Conservation (phyloP, 1,140 invertebrate genomes). For the Trichonephila inaurata region DNA sequence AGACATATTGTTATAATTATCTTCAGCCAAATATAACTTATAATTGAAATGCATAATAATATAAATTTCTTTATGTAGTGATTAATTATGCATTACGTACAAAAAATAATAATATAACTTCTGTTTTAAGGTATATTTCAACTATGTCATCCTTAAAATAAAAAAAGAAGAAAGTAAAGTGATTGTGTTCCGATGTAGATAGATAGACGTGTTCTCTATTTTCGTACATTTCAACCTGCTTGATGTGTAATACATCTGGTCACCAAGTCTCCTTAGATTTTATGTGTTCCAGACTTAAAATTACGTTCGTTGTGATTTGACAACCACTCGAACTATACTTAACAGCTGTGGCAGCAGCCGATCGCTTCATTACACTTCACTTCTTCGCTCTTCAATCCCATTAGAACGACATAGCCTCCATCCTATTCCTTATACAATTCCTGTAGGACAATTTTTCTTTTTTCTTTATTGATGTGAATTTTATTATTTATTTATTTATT, state of each 20-base stretch:
- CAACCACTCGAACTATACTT: neutral
- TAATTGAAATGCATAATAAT: too few relatives aligned
- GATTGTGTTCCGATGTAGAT: neutral
- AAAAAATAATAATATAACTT: too few relatives aligned
- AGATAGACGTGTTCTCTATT: neutral
- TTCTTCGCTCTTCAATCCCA: conserved; percentile 64
- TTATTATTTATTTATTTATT: too few relatives aligned
- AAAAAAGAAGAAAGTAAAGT: too few relatives aligned
- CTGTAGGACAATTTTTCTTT: neutral
- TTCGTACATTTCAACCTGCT: neutral
- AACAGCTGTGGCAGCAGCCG: conserved; percentile 51
- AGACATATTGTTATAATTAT: too few relatives aligned
- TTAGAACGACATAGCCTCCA: neutral
- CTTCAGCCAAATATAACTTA: too few relatives aligned
- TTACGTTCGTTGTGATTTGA: conserved; percentile 37
- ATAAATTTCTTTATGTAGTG: too few relatives aligned
- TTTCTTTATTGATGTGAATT: neutral
- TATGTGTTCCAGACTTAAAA: neutral
- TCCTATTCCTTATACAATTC: neutral
- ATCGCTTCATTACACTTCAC: conserved; percentile 68
- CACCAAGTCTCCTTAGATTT: neutral
- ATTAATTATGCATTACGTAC: too few relatives aligned
- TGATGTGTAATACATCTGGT: conserved; percentile 8
- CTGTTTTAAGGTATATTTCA: too few relatives aligned
- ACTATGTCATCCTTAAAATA: too few relatives aligned